Conservation (phyloP, 2,797 vertebrate species). For the Poecilia gillii region DNA sequence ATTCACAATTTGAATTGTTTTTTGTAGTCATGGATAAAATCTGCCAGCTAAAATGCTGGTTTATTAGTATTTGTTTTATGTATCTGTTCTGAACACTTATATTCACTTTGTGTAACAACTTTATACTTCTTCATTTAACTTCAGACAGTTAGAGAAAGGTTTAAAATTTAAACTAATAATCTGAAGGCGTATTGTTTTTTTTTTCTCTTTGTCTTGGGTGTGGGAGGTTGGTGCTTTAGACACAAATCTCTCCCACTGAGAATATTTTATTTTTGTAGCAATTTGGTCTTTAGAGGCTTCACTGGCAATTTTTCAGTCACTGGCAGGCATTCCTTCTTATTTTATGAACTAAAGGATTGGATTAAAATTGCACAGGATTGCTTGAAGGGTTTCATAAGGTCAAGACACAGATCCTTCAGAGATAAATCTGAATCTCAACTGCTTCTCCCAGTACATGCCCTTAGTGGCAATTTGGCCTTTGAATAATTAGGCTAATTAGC, state of each 20-base stretch:
- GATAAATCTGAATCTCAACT: slow-evolving; percentile 61
- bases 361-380: slow-evolving; percentile 16
- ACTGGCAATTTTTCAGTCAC: slow-evolving; percentile 1
- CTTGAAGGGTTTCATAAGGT: slow-evolving; percentile 43
- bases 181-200: background rate
- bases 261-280: background rate
- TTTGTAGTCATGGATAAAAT: background rate
- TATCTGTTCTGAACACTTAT: background rate
- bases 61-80: background rate
- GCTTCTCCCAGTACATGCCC: slow-evolving; percentile 58
- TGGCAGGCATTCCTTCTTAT: slow-evolving; percentile 1
- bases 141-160: background rate
- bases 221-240: background rate
- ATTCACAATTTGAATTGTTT: background rate
- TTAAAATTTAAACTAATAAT: background rate
- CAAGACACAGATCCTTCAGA: slow-evolving; percentile 40
- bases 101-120: background rate
- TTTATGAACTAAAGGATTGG: background rate
- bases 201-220: too few species aligned
- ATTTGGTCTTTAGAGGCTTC: background rate
- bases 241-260: background rate
- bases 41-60: background rate
- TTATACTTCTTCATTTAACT: background rate
- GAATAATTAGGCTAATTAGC: slow-evolving; percentile 77
- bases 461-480: slow-evolving; percentile 64